Base-by-base conservation (phyloP, 2,113 vertebrate species). In the Rhinogobius similis region DNA sequence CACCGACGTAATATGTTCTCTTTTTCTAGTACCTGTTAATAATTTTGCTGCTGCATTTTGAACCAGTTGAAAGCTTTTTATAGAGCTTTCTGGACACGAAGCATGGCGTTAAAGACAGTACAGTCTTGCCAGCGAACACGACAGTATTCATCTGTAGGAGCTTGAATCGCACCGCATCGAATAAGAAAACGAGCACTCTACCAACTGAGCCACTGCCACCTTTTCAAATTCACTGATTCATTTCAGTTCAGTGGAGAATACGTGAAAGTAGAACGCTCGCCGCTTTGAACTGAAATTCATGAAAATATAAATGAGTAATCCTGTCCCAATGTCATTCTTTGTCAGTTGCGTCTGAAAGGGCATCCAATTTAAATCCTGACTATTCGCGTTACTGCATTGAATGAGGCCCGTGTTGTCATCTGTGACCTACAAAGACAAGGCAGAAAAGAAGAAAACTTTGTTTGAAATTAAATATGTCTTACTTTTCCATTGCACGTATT, bases 211-310 rank as follows among this genome's bases (percentile, higher is more conserved):
- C 9, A 8, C 32, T 36, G 32, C 1, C 3, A 8, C 32, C 5
- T 5, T 1, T 36, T 62, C 39, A 68, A n/a, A 55, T 65, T 72
- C 3, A 59, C n/a, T 39, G 38, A 56, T 61, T 67, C 52, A 62
- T 63, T 39, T 20, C 23, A 41, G 1, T 23, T 41, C 36, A 10
- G 4, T 62, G 32, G 6, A 62, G 11, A 38, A 2, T 62, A 62
- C 32, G 32, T 12, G 0, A 10, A 23, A 38, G n/a, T n/a, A n/a
- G n/a, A n/a, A n/a, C n/a, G n/a, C n/a, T n/a, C n/a, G n/a, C n/a
- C n/a, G n/a, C n/a, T n/a, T n/a, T 21, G 10, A 38, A 58, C 2
- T 32, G 5, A 39, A 39, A 62, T 5, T 12, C 4, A 62, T 21
- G 1, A 23, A 38, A 62, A 21, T 53, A 24, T 24, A 53, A 10